phyloP scores from a whole-genome alignment of 2,113 vertebrate genomes.

The Enhydra lutris region DNA sequence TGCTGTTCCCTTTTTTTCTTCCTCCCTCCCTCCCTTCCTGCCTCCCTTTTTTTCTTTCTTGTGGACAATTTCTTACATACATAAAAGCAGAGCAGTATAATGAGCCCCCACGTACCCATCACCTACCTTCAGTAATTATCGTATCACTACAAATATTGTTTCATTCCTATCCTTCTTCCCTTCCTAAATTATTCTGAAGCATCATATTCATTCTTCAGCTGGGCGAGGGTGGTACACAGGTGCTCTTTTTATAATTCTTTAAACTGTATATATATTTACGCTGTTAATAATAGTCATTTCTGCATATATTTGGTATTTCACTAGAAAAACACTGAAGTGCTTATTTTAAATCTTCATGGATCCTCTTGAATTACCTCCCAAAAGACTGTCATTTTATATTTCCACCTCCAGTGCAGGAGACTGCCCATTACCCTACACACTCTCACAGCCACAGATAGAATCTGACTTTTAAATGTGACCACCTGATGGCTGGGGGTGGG shows the following conservation, averaged over 20 bases:
- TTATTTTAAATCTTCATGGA: background rate
- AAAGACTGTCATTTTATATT: background rate
- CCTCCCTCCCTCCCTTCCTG: background rate
- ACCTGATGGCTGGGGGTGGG: background rate
- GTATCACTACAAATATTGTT: background rate
- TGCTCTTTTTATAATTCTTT: background rate
- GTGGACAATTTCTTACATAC: background rate
- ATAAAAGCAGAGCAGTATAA: background rate
- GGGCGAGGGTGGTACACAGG: rapidly evolving
- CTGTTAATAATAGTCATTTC: background rate
- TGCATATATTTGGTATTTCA: background rate
- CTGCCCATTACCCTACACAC: background rate
- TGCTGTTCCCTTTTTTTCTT: background rate
- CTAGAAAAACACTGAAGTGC: background rate
- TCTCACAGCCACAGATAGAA: too few species aligned
- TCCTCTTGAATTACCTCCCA: background rate
- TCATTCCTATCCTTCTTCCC: background rate
- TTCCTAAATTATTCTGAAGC: background rate
- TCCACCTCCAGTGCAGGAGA: background rate
- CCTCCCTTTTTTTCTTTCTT: background rate
- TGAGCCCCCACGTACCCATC: background rate
- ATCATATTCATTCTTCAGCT: background rate
- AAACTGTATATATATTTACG: background rate
- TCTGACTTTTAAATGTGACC: background rate
- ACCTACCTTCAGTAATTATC: background rate